phyloP scores from a whole-genome alignment of 2,888 invertebrate genomes.

The Synanthedon andrenaeformis region DNA sequence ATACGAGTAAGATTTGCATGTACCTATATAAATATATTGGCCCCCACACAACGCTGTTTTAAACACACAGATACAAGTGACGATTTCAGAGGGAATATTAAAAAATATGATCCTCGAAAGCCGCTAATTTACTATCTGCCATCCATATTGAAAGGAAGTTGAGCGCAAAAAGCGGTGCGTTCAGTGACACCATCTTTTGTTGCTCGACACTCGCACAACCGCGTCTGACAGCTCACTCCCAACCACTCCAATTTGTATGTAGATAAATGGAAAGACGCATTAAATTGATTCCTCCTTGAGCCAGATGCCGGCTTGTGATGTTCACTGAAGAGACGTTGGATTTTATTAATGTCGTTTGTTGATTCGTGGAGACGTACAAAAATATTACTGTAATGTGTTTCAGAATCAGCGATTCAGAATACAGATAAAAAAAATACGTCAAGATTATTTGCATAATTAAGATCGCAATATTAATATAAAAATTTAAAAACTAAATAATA shows the following conservation, averaged over 20 bases:
- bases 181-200: slow-evolving; percentile 23
- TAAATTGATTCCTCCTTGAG: slow-evolving; percentile 23
- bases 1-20: no score
- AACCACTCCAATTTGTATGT: slow-evolving; percentile 35
- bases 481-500: no score
- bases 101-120: slow-evolving; percentile 6
- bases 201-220: slow-evolving; percentile 23
- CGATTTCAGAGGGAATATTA: neutral
- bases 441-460: no score
- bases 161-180: slow-evolving; percentile 20
- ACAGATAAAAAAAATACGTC: no score
- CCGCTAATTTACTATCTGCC: slow-evolving; percentile 24
- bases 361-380: neutral
- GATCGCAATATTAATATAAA: no score
- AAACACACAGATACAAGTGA: no score
- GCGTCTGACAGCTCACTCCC: slow-evolving; percentile 24
- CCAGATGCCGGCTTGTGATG: slow-evolving; percentile 9
- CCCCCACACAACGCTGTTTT: no score
- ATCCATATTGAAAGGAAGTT: slow-evolving; percentile 26
- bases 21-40: no score
- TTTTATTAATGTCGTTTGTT: neutral
- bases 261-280: slow-evolving; percentile 33
- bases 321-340: slow-evolving; percentile 7
- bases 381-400: no score
- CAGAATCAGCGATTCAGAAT: no score